Conservation (phyloP, 2,888 invertebrate species). For the Baronia brevicornis region DNA sequence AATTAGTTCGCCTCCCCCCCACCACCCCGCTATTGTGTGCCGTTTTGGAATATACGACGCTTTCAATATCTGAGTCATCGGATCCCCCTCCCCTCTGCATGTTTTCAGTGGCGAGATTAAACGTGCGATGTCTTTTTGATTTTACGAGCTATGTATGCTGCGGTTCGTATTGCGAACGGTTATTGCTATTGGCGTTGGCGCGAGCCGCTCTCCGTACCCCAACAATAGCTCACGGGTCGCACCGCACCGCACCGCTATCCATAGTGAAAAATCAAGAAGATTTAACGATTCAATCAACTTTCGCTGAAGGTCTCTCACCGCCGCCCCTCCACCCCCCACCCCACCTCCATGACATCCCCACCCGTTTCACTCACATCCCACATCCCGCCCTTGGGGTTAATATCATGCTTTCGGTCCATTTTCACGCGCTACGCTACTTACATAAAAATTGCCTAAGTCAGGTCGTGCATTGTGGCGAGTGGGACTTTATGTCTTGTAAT, state of each 20-base stretch:
- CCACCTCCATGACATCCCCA: constrained; percentile 24
- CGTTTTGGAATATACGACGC: constrained; percentile 33
- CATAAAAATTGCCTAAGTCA: constrained; percentile 54
- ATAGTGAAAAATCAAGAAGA: constrained; percentile 67
- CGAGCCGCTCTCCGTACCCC: constrained; percentile 30
- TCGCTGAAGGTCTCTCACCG: constrained; percentile 75
- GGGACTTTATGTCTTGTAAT: constrained; percentile 71
- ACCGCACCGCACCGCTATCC: constrained; percentile 63
- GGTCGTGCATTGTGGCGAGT: constrained; percentile 56
- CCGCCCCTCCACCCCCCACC: constrained; percentile 33
- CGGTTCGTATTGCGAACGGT: constrained; percentile 38
- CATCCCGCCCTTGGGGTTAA: constrained; percentile 59
- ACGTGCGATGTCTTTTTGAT: constrained; percentile 74
- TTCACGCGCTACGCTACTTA: constrained; percentile 71
- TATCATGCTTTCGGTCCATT: constrained; percentile 66
- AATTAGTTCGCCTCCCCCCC: constrained; percentile 51
- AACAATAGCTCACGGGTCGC: constrained; percentile 34
- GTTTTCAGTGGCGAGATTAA: constrained; percentile 55
- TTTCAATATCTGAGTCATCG: constrained; percentile 41
- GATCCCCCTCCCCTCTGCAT: constrained; percentile 57
- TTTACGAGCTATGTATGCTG: constrained; percentile 55
- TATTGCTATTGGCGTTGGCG: constrained; percentile 30
- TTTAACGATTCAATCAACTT: constrained; percentile 52
- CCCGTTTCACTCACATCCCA: constrained; percentile 27
- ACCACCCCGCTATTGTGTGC: constrained; percentile 66